Evolutionary conservation across 2,888 invertebrate species (phyloP).

Genomic region (Margaritifera margaritifera): DNA sequence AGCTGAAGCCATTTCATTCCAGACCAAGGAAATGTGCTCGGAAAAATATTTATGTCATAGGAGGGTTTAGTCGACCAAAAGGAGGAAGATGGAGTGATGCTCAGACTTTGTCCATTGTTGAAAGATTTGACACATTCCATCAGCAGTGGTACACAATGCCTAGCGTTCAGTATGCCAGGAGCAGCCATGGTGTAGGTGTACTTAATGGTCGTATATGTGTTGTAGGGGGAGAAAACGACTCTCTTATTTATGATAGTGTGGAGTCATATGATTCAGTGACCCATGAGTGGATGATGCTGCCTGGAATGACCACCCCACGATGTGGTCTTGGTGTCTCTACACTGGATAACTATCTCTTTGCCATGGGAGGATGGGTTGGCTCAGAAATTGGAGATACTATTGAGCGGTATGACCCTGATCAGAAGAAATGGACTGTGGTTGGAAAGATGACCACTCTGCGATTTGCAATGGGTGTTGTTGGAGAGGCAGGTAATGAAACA

Average conservation of each 20-base stretch:
- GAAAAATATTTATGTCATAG: slow-evolving; percentile 89
- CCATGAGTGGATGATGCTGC: slow-evolving; percentile 77
- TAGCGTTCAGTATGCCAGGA: slow-evolving; percentile 88
- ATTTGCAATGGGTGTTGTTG: slow-evolving; percentile 93
- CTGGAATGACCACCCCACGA: slow-evolving; percentile 73
- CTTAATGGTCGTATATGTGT: slow-evolving; percentile 90
- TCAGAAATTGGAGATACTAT: slow-evolving; percentile 91
- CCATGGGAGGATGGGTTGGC: slow-evolving; percentile 95
- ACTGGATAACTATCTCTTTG: slow-evolving; percentile 86
- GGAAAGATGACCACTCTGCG: slow-evolving; percentile 88
- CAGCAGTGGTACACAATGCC: slow-evolving; percentile 60
- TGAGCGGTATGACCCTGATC: slow-evolving; percentile 88
- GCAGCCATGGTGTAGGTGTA: slow-evolving; percentile 89
- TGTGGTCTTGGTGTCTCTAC: slow-evolving; percentile 93
- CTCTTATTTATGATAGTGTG: slow-evolving; percentile 81
- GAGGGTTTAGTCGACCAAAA: slow-evolving; percentile 89
- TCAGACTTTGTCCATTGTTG: slow-evolving; percentile 84
- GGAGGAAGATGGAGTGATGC: slow-evolving; percentile 83
- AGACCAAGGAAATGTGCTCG: slow-evolving; percentile 89
- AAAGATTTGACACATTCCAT: slow-evolving; percentile 78
- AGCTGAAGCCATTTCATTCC: slow-evolving; percentile 31
- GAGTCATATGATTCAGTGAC: slow-evolving; percentile 68
- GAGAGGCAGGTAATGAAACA: slow-evolving; percentile 80
- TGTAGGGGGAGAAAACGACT: slow-evolving; percentile 89
- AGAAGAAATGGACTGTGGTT: slow-evolving; percentile 84